Percentiles rank a stretch among this genome's conserved stretches.
These are phyloP conservation scores for Aphaenogaster rudis DNA, from an alignment of 1,140 invertebrate genomes.

Conservation along the genomic window DNA sequence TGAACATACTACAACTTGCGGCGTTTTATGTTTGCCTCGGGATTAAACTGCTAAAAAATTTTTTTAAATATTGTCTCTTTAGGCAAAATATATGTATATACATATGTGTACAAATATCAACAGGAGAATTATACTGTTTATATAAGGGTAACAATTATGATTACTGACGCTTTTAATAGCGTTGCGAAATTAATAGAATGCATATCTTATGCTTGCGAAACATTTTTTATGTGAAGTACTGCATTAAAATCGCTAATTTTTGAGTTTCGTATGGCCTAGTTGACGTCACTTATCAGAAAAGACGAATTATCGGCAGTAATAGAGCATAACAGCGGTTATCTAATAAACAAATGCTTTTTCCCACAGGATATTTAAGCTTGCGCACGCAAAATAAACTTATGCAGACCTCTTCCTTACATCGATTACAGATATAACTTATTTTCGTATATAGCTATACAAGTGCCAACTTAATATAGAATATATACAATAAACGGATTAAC, in stretches of 20 bases:
- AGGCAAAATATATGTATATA: background rate
- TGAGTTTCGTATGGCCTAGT: slow-evolving; percentile 13
- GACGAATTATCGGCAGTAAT: slow-evolving; percentile 24
- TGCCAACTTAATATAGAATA: slow-evolving; percentile 63
- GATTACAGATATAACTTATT: slow-evolving; percentile 51
- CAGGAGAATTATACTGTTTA: slow-evolving; percentile 20
- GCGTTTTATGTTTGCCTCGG: slow-evolving; percentile 57
- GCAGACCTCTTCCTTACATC: slow-evolving; percentile 51
- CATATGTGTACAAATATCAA: slow-evolving; percentile 13
- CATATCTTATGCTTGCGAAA: slow-evolving; percentile 48
- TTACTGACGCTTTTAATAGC: slow-evolving; percentile 33
- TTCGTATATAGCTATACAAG: slow-evolving; percentile 65
- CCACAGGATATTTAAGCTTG: slow-evolving; percentile 4
- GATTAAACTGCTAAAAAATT: slow-evolving; percentile 30
- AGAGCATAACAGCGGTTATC: background rate
- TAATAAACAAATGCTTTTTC: slow-evolving; percentile 35
- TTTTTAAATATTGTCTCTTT: background rate
- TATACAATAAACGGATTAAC: slow-evolving; percentile 48
- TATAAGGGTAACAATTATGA: slow-evolving; percentile 16
- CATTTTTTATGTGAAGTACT: slow-evolving; percentile 67
- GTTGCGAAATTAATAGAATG: slow-evolving; percentile 35
- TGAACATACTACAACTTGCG: slow-evolving; percentile 31
- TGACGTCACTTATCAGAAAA: slow-evolving; percentile 33
- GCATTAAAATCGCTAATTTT: slow-evolving; percentile 72
- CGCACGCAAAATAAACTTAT: slow-evolving; percentile 26